A percentile compares a stretch with the other conserved stretches of the same genome.
Evolutionary conservation across 2,797 vertebrate genomes (phyloP).

Genomic region (Pseudotriccus pelzelni): DNA sequence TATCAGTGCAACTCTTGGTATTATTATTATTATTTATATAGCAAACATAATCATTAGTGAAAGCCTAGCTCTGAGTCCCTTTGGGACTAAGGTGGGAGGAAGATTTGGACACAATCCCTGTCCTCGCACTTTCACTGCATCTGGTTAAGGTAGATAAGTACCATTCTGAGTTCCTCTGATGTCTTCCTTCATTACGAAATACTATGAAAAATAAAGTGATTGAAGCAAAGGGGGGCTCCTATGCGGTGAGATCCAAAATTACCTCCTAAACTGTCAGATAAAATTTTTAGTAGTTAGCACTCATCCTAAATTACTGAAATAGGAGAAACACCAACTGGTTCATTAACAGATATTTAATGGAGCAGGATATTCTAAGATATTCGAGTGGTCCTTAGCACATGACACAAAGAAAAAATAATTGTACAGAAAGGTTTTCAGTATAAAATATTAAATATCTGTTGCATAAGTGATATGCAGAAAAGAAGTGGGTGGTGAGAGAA

Average conservation of each 20-base stretch:
- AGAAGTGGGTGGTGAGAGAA: neutral
- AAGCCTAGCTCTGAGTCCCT: neutral
- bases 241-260: slow-evolving; percentile 28
- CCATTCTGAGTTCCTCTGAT: neutral
- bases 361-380: neutral
- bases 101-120: slow-evolving; percentile 17
- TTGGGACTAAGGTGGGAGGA: slow-evolving; percentile 18
- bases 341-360: neutral
- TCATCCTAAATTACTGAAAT: slow-evolving; percentile 10
- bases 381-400: neutral
- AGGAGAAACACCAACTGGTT: neutral
- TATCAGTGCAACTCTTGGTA: slow-evolving; percentile 14
- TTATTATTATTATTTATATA: slow-evolving; percentile 23
- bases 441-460: neutral
- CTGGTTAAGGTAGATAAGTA: slow-evolving; percentile 40
- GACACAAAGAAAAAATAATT: neutral
- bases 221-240: slow-evolving; percentile 27
- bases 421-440: neutral
- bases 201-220: neutral
- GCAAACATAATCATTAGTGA: neutral
- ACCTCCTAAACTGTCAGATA: neutral
- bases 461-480: neutral
- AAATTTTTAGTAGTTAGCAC: neutral
- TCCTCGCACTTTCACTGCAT: slow-evolving; percentile 15
- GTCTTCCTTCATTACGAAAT: slow-evolving; percentile 46